A percentile compares a stretch with the other conserved stretches of the same genome.
phyloP scores from a whole-genome alignment of 1,140 invertebrate species.

The Triops longicaudatus region DNA sequence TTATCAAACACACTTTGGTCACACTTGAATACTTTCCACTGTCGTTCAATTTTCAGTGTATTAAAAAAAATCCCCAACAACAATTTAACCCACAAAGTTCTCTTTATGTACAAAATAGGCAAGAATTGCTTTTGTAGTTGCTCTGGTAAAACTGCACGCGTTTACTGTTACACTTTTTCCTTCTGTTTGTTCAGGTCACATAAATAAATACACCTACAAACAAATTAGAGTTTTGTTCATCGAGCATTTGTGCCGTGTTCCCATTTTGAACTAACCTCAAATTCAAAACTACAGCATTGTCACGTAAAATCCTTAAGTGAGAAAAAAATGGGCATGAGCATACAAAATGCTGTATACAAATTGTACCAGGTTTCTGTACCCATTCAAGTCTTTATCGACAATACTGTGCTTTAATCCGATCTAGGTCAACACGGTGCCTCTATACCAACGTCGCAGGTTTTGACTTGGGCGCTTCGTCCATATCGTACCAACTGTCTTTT shows the following conservation, averaged over 20 bases:
- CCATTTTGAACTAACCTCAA: not conserved
- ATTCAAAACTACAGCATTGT: too few relatives aligned
- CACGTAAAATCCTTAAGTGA: too few relatives aligned
- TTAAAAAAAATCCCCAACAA: not conserved
- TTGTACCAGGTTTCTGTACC: too few relatives aligned
- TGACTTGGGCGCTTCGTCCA: not conserved
- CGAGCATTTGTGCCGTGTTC: not conserved
- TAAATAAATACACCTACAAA: not conserved
- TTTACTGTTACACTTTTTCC: not conserved
- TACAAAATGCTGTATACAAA: too few relatives aligned
- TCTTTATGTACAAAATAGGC: not conserved
- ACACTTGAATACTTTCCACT: too few relatives aligned
- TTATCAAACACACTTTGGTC: too few relatives aligned
- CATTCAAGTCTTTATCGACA: too few relatives aligned
- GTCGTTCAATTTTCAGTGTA: too few relatives aligned
- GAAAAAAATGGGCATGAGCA: too few relatives aligned
- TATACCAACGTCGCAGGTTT: conserved; percentile 14
- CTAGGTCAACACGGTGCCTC: too few relatives aligned
- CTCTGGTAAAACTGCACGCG: not conserved
- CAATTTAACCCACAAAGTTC: not conserved
- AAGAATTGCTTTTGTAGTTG: not conserved
- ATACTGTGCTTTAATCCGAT: too few relatives aligned
- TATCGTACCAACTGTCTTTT: not conserved
- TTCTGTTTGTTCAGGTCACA: not conserved
- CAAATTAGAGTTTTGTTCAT: not conserved